phyloP scores from a whole-genome alignment of 2,113 vertebrate species.

The Gambusia holbrooki region DNA sequence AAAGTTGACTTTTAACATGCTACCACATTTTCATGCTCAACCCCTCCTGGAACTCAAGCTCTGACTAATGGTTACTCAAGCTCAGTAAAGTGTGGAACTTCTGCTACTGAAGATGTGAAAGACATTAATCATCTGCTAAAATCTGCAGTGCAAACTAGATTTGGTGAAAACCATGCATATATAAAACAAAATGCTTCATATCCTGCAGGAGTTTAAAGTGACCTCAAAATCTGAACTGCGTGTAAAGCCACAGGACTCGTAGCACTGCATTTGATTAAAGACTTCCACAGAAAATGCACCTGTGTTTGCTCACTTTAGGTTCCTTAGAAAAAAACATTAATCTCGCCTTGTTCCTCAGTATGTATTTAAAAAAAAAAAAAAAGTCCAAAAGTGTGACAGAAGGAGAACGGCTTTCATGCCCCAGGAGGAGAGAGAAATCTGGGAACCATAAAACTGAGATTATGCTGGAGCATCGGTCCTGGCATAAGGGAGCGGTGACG shows the following conservation, averaged over 20 bases:
- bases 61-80: background rate
- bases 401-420: background rate
- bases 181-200: background rate
- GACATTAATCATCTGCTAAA: conserved; percentile 1
- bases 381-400: background rate
- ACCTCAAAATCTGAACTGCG: background rate
- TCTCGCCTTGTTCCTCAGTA: background rate
- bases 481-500: background rate
- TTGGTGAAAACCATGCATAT: background rate
- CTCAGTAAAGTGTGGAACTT: background rate
- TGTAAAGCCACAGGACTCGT: background rate
- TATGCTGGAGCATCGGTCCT: background rate
- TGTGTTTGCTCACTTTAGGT: background rate
- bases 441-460: background rate
- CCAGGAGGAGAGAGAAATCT: background rate
- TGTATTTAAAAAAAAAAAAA: background rate
- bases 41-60: background rate
- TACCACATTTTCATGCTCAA: background rate
- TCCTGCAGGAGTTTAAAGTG: background rate
- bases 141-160: background rate
- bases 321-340: background rate
- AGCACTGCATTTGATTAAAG: background rate
- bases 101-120: background rate
- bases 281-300: background rate
- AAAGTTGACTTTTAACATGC: background rate